A percentile compares a stretch with the other conserved stretches of the same genome.
phyloP scores from a whole-genome alignment of 2,797 vertebrate genomes.

The Pangasius mekongensis region DNA sequence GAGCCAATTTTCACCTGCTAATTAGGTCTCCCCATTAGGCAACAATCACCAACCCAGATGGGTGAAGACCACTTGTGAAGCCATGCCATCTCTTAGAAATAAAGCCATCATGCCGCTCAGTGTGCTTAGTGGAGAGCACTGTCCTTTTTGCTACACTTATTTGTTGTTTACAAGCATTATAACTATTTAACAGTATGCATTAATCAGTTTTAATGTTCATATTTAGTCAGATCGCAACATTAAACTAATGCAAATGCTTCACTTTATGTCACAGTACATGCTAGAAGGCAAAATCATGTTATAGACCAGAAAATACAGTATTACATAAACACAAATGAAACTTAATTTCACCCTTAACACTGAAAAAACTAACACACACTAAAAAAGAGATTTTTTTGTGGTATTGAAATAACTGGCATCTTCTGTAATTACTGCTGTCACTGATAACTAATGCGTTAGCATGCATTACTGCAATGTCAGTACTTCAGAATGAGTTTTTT shows the following conservation, averaged over 20 bases:
- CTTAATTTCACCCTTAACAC: not conserved
- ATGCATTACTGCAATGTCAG: not conserved
- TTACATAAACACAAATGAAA: not conserved
- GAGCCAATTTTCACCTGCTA: not conserved
- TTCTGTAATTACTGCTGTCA: not conserved
- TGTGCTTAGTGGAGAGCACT: not conserved
- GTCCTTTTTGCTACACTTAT: not conserved
- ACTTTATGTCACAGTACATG: not conserved
- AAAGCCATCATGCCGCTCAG: not conserved
- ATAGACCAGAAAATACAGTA: not conserved
- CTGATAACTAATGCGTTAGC: not conserved
- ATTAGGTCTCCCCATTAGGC: not conserved
- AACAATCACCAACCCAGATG: not conserved
- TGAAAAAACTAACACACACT: not conserved
- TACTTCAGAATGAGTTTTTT: constrained; percentile 13
- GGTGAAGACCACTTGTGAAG: not conserved
- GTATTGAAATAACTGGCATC: not conserved
- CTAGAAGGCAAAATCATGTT: not conserved
- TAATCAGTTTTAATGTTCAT: not conserved
- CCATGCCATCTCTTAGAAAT: not conserved
- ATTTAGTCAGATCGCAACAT: not conserved
- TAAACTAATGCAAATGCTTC: not conserved
- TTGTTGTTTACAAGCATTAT: not conserved
- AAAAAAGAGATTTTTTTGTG: not conserved
- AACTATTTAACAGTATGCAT: not conserved